phyloP scores from a whole-genome alignment of 2,888 invertebrate species.

The Zygothrica quintamaculata region DNA sequence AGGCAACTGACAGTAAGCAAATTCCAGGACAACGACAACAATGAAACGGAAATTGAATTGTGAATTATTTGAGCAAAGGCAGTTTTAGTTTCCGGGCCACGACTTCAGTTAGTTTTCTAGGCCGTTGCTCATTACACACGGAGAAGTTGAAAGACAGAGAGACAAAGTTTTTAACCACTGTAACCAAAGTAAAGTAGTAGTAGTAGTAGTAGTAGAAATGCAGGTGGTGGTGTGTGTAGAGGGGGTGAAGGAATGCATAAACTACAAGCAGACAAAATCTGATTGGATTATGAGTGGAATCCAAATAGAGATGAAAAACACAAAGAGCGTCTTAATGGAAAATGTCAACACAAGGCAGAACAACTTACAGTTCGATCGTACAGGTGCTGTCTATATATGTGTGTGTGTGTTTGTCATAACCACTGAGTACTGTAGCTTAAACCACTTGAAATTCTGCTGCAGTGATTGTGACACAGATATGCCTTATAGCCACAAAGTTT shows the following conservation, averaged over 20 bases:
- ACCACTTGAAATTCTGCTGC: constrained; percentile 7
- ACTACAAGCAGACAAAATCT: constrained; percentile 26
- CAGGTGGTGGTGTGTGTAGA: neutral
- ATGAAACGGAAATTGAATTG: constrained; percentile 76
- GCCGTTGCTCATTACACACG: constrained; percentile 60
- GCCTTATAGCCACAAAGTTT: constrained; percentile 44
- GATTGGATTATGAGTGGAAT: constrained; percentile 53
- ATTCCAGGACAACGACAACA: constrained; percentile 60
- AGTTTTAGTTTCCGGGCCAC: constrained; percentile 66
- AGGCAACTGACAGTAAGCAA: constrained; percentile 57
- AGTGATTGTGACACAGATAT: constrained; percentile 51
- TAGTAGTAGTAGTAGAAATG: too few species aligned
- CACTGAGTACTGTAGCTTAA: too few species aligned
- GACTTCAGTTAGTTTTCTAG: constrained; percentile 62
- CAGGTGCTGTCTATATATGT: constrained; percentile 13
- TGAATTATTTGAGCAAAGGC: constrained; percentile 74
- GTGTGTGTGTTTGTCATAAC: neutral
- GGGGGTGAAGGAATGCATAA: constrained; percentile 1
- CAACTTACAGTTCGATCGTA: constrained; percentile 1
- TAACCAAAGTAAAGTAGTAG: too few species aligned
- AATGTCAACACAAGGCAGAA: neutral
- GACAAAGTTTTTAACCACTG: constrained; percentile 55
- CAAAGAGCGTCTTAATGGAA: constrained; percentile 26
- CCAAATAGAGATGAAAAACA: constrained; percentile 29
- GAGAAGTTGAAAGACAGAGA: too few species aligned